These are phyloP conservation scores for Sebastes steindachneri DNA, from an alignment of 2,797 vertebrate species.

Conservation along the genomic window DNA sequence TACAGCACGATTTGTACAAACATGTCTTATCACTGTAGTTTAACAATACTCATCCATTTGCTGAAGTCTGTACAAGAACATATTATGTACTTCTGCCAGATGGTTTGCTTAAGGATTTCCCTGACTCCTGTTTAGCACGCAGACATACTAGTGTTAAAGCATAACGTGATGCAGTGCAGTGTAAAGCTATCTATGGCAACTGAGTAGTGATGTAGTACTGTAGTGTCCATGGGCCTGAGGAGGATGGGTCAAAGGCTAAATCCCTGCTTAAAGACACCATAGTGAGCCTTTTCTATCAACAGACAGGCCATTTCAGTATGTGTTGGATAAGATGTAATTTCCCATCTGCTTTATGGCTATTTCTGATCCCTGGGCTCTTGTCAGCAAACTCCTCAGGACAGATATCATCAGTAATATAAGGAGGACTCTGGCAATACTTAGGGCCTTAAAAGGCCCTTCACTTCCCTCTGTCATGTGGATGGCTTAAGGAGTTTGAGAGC, in stretches of 20 bases:
- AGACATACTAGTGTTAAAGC: slow-evolving; percentile 42
- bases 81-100: slow-evolving; percentile 56
- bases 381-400: slow-evolving; percentile 84
- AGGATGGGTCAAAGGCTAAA: slow-evolving; percentile 82
- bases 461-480: slow-evolving; percentile 76
- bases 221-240: slow-evolving; percentile 75
- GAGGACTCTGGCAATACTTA: slow-evolving; percentile 82
- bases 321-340: slow-evolving; percentile 86
- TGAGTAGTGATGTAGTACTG: slow-evolving; percentile 71
- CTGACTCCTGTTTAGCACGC: slow-evolving; percentile 52
- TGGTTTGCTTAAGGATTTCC: slow-evolving; percentile 66
- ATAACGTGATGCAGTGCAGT: slow-evolving; percentile 33
- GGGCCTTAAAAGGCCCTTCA: slow-evolving; percentile 83
- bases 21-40: slow-evolving; percentile 47
- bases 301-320: slow-evolving; percentile 83
- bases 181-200: slow-evolving; percentile 70
- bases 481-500: slow-evolving; percentile 81
- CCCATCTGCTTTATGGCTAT: slow-evolving; percentile 86
- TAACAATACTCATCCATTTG: slow-evolving; percentile 55
- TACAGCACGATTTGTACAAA: slow-evolving; percentile 60
- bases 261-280: slow-evolving; percentile 84
- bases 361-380: slow-evolving; percentile 86
- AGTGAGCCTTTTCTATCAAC: slow-evolving; percentile 84
- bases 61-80: slow-evolving; percentile 40
- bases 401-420: slow-evolving; percentile 89